A percentile compares a stretch with the other conserved stretches of the same genome.
phyloP scores from a whole-genome alignment of 2,797 vertebrate genomes.

The Nyctibius grandis region DNA sequence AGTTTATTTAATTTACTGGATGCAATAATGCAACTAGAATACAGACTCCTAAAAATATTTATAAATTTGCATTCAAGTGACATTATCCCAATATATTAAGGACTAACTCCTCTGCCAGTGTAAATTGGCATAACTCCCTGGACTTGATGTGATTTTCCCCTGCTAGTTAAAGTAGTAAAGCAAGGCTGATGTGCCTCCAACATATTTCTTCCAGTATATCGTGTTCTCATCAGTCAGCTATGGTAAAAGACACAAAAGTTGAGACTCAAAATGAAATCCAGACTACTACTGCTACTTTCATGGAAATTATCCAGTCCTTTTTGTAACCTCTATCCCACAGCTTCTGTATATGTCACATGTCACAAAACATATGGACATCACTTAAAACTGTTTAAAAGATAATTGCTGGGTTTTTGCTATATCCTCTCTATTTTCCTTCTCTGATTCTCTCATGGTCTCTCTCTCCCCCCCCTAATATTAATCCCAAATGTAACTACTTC shows the following conservation, averaged over 20 bases:
- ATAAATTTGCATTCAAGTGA: neutral
- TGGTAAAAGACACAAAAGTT: neutral
- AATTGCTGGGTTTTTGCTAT: neutral
- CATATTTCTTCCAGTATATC: neutral
- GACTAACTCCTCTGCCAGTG: neutral
- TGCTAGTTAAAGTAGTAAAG: neutral
- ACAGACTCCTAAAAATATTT: neutral
- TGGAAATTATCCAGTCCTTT: neutral
- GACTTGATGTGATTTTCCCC: neutral
- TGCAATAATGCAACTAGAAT: neutral
- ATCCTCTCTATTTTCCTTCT: neutral
- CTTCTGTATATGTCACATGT: neutral
- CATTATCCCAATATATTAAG: neutral
- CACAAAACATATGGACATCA: neutral
- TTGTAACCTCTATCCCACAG: neutral
- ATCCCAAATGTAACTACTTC: neutral
- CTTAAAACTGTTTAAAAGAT: neutral
- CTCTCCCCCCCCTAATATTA: neutral
- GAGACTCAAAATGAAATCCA: neutral
- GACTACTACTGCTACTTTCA: neutral
- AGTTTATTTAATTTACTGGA: slow-evolving; percentile 11
- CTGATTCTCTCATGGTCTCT: neutral
- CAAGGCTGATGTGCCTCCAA: neutral
- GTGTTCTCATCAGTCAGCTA: rapidly evolving
- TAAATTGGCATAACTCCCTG: neutral